Percentiles rank a stretch among this genome's conserved stretches.
Evolutionary conservation across 2,797 vertebrate genomes (phyloP).

Genomic region (Microcaecilia unicolor): DNA sequence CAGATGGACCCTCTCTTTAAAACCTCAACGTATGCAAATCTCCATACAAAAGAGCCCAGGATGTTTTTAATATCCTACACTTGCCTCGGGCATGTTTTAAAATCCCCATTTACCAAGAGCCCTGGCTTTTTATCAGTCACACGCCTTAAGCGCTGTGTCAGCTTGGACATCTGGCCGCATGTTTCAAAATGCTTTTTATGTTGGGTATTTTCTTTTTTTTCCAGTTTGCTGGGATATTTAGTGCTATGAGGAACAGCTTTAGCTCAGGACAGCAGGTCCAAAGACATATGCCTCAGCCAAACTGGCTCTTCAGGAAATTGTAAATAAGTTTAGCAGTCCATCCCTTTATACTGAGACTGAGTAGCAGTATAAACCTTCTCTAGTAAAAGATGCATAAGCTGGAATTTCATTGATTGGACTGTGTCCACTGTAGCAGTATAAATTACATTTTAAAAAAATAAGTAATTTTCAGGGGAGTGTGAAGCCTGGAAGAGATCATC

Average conservation of each 20-base stretch:
- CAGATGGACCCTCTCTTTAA: slow-evolving; percentile 84
- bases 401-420: no score
- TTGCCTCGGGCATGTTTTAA: slow-evolving; percentile 87
- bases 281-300: slow-evolving; percentile 17
- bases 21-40: slow-evolving; percentile 81
- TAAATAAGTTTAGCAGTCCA: no score
- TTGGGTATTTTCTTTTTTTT: no score
- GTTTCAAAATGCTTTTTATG: slow-evolving; percentile 59
- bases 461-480: no score
- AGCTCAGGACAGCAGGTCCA: slow-evolving; percentile 23
- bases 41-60: slow-evolving; percentile 86
- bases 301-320: slow-evolving; percentile 8
- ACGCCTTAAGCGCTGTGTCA: slow-evolving; percentile 90
- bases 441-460: no score
- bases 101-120: slow-evolving; percentile 83
- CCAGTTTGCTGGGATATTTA: slow-evolving; percentile 66
- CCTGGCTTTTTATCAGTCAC: slow-evolving; percentile 90
- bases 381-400: no score
- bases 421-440: no score
- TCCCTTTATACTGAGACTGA: no score
- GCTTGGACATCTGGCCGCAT: slow-evolving; percentile 91
- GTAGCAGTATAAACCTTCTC: no score
- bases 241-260: slow-evolving; percentile 42
- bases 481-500: no score
- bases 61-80: slow-evolving; percentile 87